These are phyloP conservation scores for Rhamphomyia laevipes DNA, from an alignment of 2,888 invertebrate species.

Conservation along the genomic window DNA sequence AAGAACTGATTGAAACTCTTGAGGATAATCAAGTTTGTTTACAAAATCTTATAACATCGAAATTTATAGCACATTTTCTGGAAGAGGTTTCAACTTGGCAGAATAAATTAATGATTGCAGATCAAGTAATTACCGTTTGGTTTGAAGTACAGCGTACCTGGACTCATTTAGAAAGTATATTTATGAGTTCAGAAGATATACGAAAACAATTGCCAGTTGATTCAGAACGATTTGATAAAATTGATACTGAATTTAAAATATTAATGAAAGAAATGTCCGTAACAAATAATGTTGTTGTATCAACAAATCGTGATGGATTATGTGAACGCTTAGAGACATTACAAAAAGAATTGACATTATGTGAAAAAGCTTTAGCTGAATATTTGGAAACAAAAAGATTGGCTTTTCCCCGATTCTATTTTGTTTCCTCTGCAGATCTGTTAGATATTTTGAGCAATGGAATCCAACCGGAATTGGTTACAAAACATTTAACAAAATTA, in stretches of 20 bases:
- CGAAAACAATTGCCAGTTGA: slow-evolving; percentile 88
- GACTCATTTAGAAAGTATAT: slow-evolving; percentile 95
- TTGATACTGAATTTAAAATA: slow-evolving; percentile 83
- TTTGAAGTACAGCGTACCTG: slow-evolving; percentile 96
- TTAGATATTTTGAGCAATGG: slow-evolving; percentile 92
- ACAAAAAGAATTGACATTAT: slow-evolving; percentile 75
- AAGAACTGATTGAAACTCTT: slow-evolving; percentile 90
- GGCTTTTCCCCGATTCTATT: slow-evolving; percentile 93
- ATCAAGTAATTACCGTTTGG: slow-evolving; percentile 86
- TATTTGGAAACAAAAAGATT: slow-evolving; percentile 93
- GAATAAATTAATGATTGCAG: slow-evolving; percentile 79
- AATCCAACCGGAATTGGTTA: slow-evolving; percentile 79
- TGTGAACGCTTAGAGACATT: slow-evolving; percentile 66
- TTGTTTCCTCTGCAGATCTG: slow-evolving; percentile 91
- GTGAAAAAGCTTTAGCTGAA: slow-evolving; percentile 93
- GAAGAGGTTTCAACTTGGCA: slow-evolving; percentile 94
- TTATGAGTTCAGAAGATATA: slow-evolving; percentile 96
- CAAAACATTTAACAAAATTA: slow-evolving; percentile 85
- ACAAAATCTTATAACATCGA: slow-evolving; percentile 92
- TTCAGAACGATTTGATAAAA: slow-evolving; percentile 81
- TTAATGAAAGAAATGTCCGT: slow-evolving; percentile 37
- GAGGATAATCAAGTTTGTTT: slow-evolving; percentile 95
- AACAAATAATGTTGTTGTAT: slow-evolving; percentile 68
- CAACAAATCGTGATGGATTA: slow-evolving; percentile 77
- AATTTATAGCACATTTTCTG: slow-evolving; percentile 91